Percentiles rank a stretch among this genome's conserved stretches.
These are phyloP conservation scores for Chloropsis cyanopogon DNA, from an alignment of 2,113 vertebrate species.

Conservation along the genomic window DNA sequence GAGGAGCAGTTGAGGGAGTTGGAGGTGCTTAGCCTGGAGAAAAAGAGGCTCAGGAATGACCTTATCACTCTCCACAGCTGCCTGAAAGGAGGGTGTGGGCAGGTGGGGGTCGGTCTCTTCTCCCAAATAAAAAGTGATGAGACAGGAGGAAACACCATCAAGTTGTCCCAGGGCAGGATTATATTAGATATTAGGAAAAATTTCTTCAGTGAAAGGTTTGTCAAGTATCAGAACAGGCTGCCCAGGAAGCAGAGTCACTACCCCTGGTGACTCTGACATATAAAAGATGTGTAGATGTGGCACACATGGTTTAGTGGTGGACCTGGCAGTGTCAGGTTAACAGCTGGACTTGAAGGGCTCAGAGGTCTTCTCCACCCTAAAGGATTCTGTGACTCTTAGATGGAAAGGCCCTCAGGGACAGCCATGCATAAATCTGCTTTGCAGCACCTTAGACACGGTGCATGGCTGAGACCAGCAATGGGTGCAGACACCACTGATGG, in stretches of 20 bases:
- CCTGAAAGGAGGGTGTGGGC: neutral
- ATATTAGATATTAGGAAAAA: neutral
- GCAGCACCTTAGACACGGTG: rapidly evolving
- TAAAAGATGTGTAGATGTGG: neutral
- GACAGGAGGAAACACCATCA: neutral
- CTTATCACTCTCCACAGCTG: neutral
- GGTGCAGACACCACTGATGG: neutral
- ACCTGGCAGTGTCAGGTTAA: neutral
- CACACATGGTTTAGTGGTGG: neutral
- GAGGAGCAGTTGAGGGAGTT: neutral
- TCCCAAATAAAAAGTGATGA: neutral
- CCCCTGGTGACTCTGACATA: neutral
- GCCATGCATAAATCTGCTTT: neutral
- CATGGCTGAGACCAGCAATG: neutral
- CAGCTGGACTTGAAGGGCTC: neutral
- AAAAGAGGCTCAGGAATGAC: neutral
- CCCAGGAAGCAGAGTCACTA: neutral
- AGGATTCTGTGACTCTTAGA: neutral
- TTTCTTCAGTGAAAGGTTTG: neutral
- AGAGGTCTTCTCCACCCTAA: neutral
- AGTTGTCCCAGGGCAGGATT: neutral
- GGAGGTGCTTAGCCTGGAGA: neutral
- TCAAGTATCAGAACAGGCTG: neutral
- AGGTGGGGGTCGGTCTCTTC: rapidly evolving
- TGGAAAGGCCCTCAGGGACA: neutral